A percentile compares a stretch with the other conserved stretches of the same genome.
These are phyloP conservation scores for Genyomyrus donnyi DNA, from an alignment of 2,113 vertebrate species.

Conservation along the genomic window DNA sequence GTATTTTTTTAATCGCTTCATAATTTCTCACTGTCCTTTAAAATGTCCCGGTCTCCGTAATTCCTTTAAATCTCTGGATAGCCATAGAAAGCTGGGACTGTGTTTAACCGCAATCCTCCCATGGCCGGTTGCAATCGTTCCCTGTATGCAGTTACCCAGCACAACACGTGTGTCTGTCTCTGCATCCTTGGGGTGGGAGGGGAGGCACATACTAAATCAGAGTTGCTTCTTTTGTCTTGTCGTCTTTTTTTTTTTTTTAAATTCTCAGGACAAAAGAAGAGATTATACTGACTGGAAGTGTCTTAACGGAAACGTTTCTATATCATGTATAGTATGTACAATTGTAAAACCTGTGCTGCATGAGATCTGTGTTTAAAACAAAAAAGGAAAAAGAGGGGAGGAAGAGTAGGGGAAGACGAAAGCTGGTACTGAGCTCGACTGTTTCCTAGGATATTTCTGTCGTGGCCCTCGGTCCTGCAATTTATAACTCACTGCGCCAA, in stretches of 20 bases:
- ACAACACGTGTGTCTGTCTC: slow-evolving; percentile 21
- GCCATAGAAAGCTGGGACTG: slow-evolving; percentile 28
- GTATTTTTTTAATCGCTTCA: slow-evolving; percentile 31
- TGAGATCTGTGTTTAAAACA: slow-evolving; percentile 42
- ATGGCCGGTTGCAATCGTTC: slow-evolving; percentile 47
- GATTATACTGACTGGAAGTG: slow-evolving; percentile 70
- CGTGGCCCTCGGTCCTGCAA: neutral
- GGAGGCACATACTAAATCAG: slow-evolving; percentile 37
- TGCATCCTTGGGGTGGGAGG: slow-evolving; percentile 37
- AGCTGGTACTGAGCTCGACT: slow-evolving; percentile 41
- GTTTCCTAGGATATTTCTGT: slow-evolving; percentile 43
- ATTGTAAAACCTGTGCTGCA: slow-evolving; percentile 68
- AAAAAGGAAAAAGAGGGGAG: neutral
- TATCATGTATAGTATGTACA: slow-evolving; percentile 72
- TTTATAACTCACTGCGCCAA: neutral
- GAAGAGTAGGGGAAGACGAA: neutral
- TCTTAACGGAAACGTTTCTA: slow-evolving; percentile 70
- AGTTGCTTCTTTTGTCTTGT: neutral
- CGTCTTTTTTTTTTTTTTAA: slow-evolving; percentile 48
- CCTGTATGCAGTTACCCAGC: slow-evolving; percentile 35
- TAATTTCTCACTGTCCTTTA: slow-evolving; percentile 4
- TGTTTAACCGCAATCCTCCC: slow-evolving; percentile 24
- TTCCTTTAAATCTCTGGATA: slow-evolving; percentile 32
- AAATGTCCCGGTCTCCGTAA: slow-evolving; percentile 20
- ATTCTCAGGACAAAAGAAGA: slow-evolving; percentile 82